Base-by-base conservation (phyloP, 1,140 invertebrate genomes). In the Solenopsis fugax region DNA sequence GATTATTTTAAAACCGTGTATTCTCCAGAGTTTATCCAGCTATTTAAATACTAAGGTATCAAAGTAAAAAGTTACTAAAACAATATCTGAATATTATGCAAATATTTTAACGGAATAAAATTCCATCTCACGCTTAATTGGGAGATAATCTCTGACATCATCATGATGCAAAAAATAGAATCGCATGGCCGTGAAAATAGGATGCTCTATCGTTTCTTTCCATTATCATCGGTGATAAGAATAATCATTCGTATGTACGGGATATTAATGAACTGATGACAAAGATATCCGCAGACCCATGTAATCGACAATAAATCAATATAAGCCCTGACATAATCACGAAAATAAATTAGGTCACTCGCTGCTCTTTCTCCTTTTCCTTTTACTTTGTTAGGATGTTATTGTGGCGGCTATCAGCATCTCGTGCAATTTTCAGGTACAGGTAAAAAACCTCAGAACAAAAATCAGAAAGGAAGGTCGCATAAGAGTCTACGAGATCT, bases 401-500 rank as follows among this genome's bases (percentile, higher is more conserved):
- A 9, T 85, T 78, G 48, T 78, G 58, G 45, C 67, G 62, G 58
- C 90, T 93, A 92, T 92, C 90, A 93, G 93, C 93, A 91, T 91
- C 91, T 93, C 93, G 91, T 95, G 93, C 92, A 93, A 93, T 95
- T 95, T 95, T 86, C 94, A 95, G 95, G 94, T 95, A 94, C 94
- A 94, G 93, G 93, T 95, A 95, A 94, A 95, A 95, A 95, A 94
- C 94, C 95, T 96, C 96, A 95, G 95, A 96, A 95, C 96, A 95
- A 96, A 96, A 96, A 96, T 96, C 96, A 96, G 96, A 96, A 96
- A 94, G 96, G 94, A 93, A 96, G 96, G 95, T 96, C 96, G 94
- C 95, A 96, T 94, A 96, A 97, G 96, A 96, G 96, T 95, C 96
- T 97, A 91, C 96, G 96, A 95, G 96, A 96, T 94, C 95, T 97